Percentiles rank a stretch among this genome's conserved stretches.
phyloP scores from a whole-genome alignment of 1,140 invertebrate species.

The Hydropsyche tenuis region DNA sequence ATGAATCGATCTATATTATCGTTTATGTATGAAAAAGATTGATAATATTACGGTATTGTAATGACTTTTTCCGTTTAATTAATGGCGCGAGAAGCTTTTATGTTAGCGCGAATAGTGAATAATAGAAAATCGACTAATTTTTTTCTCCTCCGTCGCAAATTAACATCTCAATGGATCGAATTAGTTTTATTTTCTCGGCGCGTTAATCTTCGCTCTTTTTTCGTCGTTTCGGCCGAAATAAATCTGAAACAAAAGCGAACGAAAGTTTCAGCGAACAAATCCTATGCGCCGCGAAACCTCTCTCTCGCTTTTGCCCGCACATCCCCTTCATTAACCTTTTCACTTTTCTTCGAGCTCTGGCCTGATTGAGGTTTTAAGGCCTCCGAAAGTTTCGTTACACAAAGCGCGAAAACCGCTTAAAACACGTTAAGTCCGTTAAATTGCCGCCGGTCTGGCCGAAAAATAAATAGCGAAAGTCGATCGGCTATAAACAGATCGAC shows the following conservation, averaged over 20 bases:
- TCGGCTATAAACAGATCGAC: background rate
- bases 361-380: conserved; percentile 24
- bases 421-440: conserved; percentile 26
- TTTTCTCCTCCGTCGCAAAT: no score
- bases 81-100: no score
- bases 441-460: background rate
- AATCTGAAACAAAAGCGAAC: conserved; percentile 24
- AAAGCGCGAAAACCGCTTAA: conserved; percentile 25
- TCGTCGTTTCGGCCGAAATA: background rate
- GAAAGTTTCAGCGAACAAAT: conserved; percentile 11
- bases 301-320: background rate
- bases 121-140: no score
- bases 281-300: background rate
- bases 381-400: conserved; percentile 13
- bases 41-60: no score
- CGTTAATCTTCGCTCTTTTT: no score
- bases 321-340: conserved; percentile 27
- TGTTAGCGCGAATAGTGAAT: no score
- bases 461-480: conserved; percentile 12
- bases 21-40: no score
- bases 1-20: no score
- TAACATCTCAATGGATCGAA: no score
- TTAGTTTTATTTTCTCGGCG: no score
- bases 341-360: conserved; percentile 16
- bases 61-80: no score